These are phyloP conservation scores for Syngnathus floridae DNA, from an alignment of 2,113 vertebrate species.

Conservation along the genomic window DNA sequence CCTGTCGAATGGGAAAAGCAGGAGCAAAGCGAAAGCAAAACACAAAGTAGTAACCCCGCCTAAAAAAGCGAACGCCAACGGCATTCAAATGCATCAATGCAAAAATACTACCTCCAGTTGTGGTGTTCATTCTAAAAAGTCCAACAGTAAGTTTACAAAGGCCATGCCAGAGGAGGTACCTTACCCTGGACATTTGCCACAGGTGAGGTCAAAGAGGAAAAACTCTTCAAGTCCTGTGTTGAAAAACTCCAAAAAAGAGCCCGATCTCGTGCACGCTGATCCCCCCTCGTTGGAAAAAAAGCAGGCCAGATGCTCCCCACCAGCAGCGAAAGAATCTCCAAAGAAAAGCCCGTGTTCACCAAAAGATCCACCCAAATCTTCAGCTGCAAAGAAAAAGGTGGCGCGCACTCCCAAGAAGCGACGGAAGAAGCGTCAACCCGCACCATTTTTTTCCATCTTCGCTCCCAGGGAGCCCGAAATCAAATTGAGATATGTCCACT, in stretches of 20 bases:
- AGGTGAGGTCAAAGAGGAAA: conserved; percentile 14
- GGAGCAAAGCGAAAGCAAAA: conserved; percentile 25
- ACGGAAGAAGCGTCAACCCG: conserved; percentile 37
- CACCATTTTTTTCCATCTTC: conserved; percentile 54
- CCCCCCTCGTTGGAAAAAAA: conserved; percentile 8
- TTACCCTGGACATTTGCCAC: background rate
- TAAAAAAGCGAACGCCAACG: conserved; percentile 27
- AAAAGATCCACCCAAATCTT: conserved; percentile 26
- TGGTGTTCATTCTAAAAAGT: conserved; percentile 30
- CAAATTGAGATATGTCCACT: conserved; percentile 66
- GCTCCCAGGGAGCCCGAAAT: conserved; percentile 73
- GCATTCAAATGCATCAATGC: conserved; percentile 31
- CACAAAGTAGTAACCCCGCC: conserved; percentile 27
- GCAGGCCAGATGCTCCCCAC: conserved; percentile 1
- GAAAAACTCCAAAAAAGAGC: conserved; percentile 17
- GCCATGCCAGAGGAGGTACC: background rate
- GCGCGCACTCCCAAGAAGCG: conserved; percentile 44
- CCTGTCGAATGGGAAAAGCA: conserved; percentile 8
- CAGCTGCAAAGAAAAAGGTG: conserved; percentile 48
- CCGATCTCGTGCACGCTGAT: conserved; percentile 7
- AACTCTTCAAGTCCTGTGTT: background rate
- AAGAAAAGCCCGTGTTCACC: conserved; percentile 49
- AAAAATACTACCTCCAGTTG: conserved; percentile 65
- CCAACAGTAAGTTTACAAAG: conserved; percentile 23
- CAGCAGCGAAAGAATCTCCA: conserved; percentile 29